phyloP scores from a whole-genome alignment of 2,113 vertebrate genomes.

The Agelaius tricolor region DNA sequence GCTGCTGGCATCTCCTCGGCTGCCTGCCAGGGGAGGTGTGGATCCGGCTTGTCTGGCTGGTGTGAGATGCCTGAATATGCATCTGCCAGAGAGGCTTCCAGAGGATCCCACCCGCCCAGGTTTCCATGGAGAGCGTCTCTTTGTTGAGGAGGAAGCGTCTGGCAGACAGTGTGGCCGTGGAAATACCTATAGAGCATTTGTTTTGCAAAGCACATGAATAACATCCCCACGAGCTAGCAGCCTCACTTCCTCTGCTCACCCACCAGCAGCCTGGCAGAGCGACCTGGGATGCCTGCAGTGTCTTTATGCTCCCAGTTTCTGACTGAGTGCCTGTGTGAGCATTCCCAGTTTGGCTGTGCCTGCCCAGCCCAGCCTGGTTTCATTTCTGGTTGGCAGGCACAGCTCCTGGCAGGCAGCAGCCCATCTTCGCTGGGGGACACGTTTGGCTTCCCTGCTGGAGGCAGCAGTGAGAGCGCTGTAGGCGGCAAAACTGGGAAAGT shows the following conservation, averaged over 20 bases:
- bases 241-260: constrained; percentile 41
- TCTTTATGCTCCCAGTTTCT: constrained; percentile 14
- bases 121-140: constrained; percentile 65
- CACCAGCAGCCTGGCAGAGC: constrained; percentile 21
- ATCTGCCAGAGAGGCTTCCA: constrained; percentile 43
- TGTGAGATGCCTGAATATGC: constrained; percentile 6
- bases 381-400: background rate
- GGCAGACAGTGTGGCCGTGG: constrained; percentile 30
- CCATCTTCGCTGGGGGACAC: background rate
- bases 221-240: constrained; percentile 14
- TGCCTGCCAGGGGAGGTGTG: background rate
- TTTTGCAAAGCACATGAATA: constrained; percentile 40
- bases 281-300: background rate
- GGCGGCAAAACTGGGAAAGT: background rate
- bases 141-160: constrained; percentile 42
- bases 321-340: background rate
- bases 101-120: constrained; percentile 49
- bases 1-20: background rate
- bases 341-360: background rate
- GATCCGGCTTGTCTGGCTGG: constrained; percentile 23
- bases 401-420: background rate
- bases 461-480: background rate
- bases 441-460: background rate
- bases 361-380: background rate
- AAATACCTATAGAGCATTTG: constrained; percentile 24